Conservation (phyloP, 2,888 invertebrate genomes). For the Cryptosula pallasiana region DNA sequence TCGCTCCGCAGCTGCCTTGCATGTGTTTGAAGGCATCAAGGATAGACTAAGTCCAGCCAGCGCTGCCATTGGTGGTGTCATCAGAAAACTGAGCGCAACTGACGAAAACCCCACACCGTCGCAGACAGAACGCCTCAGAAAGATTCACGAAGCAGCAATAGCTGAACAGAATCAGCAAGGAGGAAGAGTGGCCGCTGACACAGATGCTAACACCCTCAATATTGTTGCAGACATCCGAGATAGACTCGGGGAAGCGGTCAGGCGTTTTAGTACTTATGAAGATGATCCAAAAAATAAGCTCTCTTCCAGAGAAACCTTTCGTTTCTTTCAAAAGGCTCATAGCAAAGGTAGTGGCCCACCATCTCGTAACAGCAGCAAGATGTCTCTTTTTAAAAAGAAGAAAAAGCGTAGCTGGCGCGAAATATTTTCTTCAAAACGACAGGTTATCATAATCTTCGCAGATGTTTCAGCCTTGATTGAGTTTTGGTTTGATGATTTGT, state of each 20-base stretch:
- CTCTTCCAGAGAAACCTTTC: neutral
- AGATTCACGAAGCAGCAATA: constrained; percentile 6
- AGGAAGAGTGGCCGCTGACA: neutral
- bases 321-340: neutral
- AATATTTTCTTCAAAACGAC: neutral
- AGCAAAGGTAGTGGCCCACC: neutral
- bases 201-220: neutral
- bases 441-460: neutral
- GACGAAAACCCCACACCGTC: neutral
- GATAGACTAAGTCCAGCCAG: constrained; percentile 2
- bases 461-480: too few species aligned
- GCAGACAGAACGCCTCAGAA: neutral
- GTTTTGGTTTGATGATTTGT: too few species aligned
- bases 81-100: neutral
- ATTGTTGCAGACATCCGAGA: neutral
- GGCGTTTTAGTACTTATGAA: neutral
- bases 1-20: neutral
- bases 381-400: constrained; percentile 15
- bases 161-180: neutral
- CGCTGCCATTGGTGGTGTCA: neutral
- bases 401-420: constrained; percentile 3
- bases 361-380: neutral
- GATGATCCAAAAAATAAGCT: neutral
- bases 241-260: neutral
- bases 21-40: constrained; percentile 3